Evolutionary conservation across 2,888 invertebrate species (phyloP).

Genomic region (Oxystoma pomonae): DNA sequence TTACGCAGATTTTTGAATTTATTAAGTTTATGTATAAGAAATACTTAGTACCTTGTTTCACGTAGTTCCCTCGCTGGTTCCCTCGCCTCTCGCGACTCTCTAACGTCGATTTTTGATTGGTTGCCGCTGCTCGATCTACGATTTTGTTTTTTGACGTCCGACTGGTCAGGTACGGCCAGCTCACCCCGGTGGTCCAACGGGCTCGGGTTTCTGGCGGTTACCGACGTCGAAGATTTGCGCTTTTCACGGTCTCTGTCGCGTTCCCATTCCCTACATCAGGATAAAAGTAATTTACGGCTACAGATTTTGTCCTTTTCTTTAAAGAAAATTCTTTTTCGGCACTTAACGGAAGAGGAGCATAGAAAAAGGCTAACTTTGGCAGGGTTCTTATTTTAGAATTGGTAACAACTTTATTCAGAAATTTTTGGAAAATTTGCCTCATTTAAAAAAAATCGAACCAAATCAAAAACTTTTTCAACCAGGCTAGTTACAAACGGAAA

Average conservation of each 20-base stretch:
- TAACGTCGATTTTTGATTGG: constrained; percentile 39
- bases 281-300: neutral
- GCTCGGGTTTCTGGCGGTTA: constrained; percentile 44
- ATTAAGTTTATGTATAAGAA: too few species aligned
- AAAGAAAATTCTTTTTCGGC: too few species aligned
- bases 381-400: too few species aligned
- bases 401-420: too few species aligned
- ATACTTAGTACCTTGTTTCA: too few species aligned
- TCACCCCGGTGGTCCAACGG: constrained; percentile 52
- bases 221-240: constrained; percentile 31
- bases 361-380: too few species aligned
- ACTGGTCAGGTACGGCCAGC: constrained; percentile 34
- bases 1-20: too few species aligned
- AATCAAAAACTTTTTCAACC: too few species aligned
- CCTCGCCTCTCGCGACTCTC: constrained; percentile 13
- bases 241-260: constrained; percentile 47
- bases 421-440: too few species aligned
- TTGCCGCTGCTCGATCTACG: constrained; percentile 36
- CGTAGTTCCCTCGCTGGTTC: neutral
- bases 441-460: too few species aligned
- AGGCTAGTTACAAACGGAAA: too few species aligned
- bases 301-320: neutral
- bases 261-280: constrained; percentile 38
- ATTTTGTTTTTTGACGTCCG: constrained; percentile 18
- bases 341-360: too few species aligned